Evolutionary conservation across 2,113 vertebrate species (phyloP).

Genomic region (Tympanuchus pallidicinctus): DNA sequence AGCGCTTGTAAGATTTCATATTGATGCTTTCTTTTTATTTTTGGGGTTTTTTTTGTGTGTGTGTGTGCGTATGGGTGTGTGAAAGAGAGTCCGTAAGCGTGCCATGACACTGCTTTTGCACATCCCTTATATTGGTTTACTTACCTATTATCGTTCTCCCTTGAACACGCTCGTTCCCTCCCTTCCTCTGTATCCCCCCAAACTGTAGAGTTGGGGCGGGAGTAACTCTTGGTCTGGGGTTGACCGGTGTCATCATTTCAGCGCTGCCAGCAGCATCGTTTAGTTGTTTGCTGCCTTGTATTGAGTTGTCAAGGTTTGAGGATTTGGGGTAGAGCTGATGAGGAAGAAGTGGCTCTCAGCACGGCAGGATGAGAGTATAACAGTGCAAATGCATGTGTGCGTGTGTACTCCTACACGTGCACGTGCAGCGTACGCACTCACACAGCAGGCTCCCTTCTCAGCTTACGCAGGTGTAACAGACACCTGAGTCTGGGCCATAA

Average conservation of each 20-base stretch:
- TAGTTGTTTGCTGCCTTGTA: not conserved
- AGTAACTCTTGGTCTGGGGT: not conserved
- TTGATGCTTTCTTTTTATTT: constrained; percentile 46
- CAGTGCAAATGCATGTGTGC: not conserved
- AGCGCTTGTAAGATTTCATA: constrained; percentile 74
- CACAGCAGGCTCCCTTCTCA: constrained; percentile 19
- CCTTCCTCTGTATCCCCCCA: not conserved
- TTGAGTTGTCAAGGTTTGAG: not conserved
- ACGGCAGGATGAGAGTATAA: not conserved
- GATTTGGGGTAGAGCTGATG: not conserved
- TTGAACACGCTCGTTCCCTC: not conserved
- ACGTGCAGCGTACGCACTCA: not conserved
- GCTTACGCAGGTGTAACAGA: not conserved
- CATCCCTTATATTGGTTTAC: constrained; percentile 67
- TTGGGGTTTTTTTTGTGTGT: constrained; percentile 38
- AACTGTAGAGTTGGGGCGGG: not conserved
- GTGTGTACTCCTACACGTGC: not conserved
- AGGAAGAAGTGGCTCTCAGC: constrained; percentile 39
- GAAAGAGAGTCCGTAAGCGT: constrained; percentile 49
- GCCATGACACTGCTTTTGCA: constrained; percentile 69
- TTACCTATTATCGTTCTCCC: constrained; percentile 1
- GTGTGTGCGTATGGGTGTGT: constrained; percentile 30
- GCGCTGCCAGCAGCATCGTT: constrained; percentile 52
- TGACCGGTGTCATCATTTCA: not conserved
- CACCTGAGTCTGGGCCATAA: not conserved